Base-by-base conservation (phyloP, 2,888 invertebrate genomes). In the Acanthacorydalis orientalis region DNA sequence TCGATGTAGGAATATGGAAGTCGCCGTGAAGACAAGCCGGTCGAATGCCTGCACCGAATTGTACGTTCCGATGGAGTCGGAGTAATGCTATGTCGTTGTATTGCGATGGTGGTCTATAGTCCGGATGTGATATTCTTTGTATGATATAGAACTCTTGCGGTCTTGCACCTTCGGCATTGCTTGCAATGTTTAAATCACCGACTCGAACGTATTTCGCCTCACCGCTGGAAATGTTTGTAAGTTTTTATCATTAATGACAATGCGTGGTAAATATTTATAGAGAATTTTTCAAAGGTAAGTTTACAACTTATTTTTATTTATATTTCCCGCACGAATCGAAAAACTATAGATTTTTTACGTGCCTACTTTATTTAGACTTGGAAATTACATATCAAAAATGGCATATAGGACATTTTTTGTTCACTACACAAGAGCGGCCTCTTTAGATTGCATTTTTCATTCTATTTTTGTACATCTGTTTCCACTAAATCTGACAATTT, bases 161-260 rank as follows among this genome's bases (percentile, higher is more conserved):
- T 7, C 51, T 50, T 0, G 64, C 64, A 7, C 58, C 59, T 48
- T 67, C 67, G 32, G 57, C 51, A 4, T 51, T 50, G 7, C 46
- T 53, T 1, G 41, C 49, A 7, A 67, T 53, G 53, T 66, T 64
- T 44, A 64, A 54, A 49, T 66, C 67, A 3, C 68, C 69, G 0
- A 69, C 54, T 46, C 65, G 55, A 0, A 61, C 63, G 56, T 57
- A 57, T 4, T 51, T 44, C 2, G 65, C 65, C 4, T 44, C 38
- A 11, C 64, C 63, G 51, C 66, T 66, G 50, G 10, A 47, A 55
- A 48, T 15, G 12, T 31, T n/a, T n/a, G n/a, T n/a, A n/a, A n/a
- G n/a, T n/a, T n/a, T n/a, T n/a, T n/a, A n/a, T n/a, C n/a, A n/a
- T n/a, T n/a, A n/a, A n/a, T n/a, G n/a, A n/a, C n/a, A n/a, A n/a